Conservation (phyloP, 2,797 vertebrate genomes). For the Molossus molossus region DNA sequence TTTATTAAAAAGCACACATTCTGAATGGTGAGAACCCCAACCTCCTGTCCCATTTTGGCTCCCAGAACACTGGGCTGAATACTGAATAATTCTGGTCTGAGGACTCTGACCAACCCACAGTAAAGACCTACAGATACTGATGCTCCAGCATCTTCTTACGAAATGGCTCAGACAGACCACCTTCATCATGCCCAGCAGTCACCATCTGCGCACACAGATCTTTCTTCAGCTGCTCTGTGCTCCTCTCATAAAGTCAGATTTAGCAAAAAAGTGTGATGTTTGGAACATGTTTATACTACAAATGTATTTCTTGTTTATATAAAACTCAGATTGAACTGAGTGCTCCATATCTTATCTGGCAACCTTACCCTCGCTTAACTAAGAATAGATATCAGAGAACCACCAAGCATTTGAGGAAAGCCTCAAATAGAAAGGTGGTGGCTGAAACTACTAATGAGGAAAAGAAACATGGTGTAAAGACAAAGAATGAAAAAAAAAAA, state of each 20-base stretch:
- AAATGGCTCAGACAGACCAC: neutral
- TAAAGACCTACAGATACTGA: neutral
- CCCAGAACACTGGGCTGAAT: neutral
- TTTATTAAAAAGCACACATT: neutral
- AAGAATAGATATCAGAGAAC: neutral
- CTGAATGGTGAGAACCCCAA: neutral
- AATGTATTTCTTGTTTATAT: constrained; percentile 32
- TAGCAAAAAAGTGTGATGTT: constrained; percentile 9
- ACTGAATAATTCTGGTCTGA: neutral
- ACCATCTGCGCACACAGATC: neutral
- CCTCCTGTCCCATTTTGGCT: neutral
- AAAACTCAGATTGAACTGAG: constrained; percentile 20
- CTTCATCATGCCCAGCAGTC: neutral
- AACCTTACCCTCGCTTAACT: constrained; percentile 5
- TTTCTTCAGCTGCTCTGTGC: neutral
- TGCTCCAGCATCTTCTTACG: neutral
- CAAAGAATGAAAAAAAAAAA: neutral
- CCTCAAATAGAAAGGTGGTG: neutral
- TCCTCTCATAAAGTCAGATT: neutral
- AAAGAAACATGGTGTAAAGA: neutral
- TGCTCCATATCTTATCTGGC: neutral
- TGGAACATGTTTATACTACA: neutral
- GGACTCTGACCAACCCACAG: neutral
- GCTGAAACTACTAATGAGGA: neutral
- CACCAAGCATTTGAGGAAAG: constrained; percentile 20